Base-by-base conservation (phyloP, 2,113 vertebrate genomes). In the Hemicordylus capensis region DNA sequence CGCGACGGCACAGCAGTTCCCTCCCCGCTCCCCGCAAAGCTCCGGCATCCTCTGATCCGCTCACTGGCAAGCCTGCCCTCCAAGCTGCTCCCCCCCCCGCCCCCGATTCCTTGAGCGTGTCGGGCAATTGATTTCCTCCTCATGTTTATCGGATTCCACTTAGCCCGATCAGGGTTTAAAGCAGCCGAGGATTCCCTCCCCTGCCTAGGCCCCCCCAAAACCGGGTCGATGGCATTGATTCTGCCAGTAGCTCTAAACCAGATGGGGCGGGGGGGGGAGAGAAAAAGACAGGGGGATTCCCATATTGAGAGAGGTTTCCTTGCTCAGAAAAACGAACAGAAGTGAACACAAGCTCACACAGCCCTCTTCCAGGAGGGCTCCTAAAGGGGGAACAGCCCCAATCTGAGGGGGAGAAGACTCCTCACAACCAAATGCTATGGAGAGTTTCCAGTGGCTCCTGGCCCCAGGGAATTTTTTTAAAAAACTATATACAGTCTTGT, bases 131-230 rank as follows among this genome's bases (percentile, higher is more conserved):
- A 85, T 85, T 79, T 79, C 84, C 76, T 85, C 76, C 84, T 78
- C 14, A 54, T 85, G 76, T 85, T 85, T 85, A 85, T 85, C 10
- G 84, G 76, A 85, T 85, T 85, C 84, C 84, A 85, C 84, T 85
- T 85, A 85, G 84, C 76, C 84, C 54, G 84, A 85, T 85, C 84
- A 85, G 76, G 76, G 84, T 72, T 85, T 72, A 85, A 79, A 59
- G 67, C 76, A 79, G 76, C 54, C 9, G 31, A 85, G 84, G 84
- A 79, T 85, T 85, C 83, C 83, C 83, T 78, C 77, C 63, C 54
- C 11, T 17, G 39, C 83, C 70, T 39, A 51, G 5, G 39, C 44
- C 54, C 56, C 63, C 54, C 9, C 54, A 19, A 26, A 61, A 70
- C 66, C 67, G 70, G 84, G 76, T 85, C 84, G 76, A 85, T 85